phyloP scores from a whole-genome alignment of 2,888 invertebrate genomes.

The Cheilosia pagana region DNA sequence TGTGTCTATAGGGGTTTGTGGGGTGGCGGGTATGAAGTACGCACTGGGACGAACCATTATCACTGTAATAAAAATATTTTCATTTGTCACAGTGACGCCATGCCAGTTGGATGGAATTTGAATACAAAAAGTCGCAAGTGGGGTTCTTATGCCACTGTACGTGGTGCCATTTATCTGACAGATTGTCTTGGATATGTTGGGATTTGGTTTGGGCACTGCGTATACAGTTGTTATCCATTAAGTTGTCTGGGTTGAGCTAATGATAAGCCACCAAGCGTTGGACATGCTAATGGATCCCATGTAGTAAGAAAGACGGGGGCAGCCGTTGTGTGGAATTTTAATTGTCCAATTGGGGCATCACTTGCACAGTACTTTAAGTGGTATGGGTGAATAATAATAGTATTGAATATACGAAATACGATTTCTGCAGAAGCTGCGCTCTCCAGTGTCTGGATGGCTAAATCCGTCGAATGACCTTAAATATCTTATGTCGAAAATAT shows the following conservation, averaged over 20 bases:
- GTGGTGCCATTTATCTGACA: slow-evolving; percentile 64
- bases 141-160: slow-evolving; percentile 46
- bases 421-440: too few relatives aligned
- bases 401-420: too few relatives aligned
- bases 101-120: slow-evolving; percentile 70
- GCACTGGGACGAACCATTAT: slow-evolving; percentile 70
- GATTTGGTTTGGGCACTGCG: slow-evolving; percentile 29
- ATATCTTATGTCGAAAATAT: too few relatives aligned
- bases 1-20: background rate
- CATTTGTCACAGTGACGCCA: slow-evolving; percentile 74
- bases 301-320: slow-evolving; percentile 1
- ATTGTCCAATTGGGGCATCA: slow-evolving; percentile 30
- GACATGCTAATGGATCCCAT: slow-evolving; percentile 43
- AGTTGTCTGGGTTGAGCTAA: slow-evolving; percentile 55
- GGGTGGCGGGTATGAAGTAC: slow-evolving; percentile 11
- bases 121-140: slow-evolving; percentile 37
- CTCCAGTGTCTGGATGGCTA: too few relatives aligned
- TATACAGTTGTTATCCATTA: background rate
- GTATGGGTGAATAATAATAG: too few relatives aligned
- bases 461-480: too few relatives aligned
- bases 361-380: background rate
- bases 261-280: slow-evolving; percentile 28
- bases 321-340: slow-evolving; percentile 44
- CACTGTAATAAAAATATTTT: slow-evolving; percentile 74
- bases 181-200: slow-evolving; percentile 42